These are phyloP conservation scores for Drosophila triauraria DNA, from an alignment of 1,140 invertebrate genomes.

Conservation along the genomic window DNA sequence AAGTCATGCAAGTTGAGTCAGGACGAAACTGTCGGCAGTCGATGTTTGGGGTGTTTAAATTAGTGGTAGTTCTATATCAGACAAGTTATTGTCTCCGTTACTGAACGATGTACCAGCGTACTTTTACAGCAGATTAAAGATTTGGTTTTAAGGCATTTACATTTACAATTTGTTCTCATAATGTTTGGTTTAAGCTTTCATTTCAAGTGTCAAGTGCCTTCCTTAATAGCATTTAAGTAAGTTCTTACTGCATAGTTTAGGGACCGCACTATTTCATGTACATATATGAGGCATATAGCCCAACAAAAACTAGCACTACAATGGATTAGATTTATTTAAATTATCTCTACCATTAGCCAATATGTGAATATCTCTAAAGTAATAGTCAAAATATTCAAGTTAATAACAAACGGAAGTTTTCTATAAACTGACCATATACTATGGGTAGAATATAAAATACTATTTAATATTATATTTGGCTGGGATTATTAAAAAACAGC, in stretches of 20 bases:
- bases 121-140: not conserved
- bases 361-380: conserved; percentile 50
- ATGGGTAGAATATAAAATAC: conserved; percentile 17
- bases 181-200: conserved; percentile 26
- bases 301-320: conserved; percentile 7
- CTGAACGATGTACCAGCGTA: not conserved
- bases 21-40: not conserved
- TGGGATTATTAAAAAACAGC: not conserved
- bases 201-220: conserved; percentile 78
- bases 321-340: not conserved
- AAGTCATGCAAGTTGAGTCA: too few species aligned
- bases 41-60: not conserved
- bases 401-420: not conserved
- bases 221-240: conserved; percentile 69
- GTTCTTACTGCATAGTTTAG: conserved; percentile 24
- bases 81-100: not conserved
- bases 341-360: conserved; percentile 43
- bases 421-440: conserved; percentile 5
- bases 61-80: not conserved
- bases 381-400: conserved; percentile 8
- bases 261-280: conserved; percentile 7
- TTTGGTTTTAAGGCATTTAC: conserved; percentile 1
- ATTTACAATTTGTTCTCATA: conserved; percentile 4
- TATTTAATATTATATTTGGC: not conserved
- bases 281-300: conserved; percentile 22